phyloP scores from a whole-genome alignment of 2,797 vertebrate species.

The Amblyopsis hoosieri region DNA sequence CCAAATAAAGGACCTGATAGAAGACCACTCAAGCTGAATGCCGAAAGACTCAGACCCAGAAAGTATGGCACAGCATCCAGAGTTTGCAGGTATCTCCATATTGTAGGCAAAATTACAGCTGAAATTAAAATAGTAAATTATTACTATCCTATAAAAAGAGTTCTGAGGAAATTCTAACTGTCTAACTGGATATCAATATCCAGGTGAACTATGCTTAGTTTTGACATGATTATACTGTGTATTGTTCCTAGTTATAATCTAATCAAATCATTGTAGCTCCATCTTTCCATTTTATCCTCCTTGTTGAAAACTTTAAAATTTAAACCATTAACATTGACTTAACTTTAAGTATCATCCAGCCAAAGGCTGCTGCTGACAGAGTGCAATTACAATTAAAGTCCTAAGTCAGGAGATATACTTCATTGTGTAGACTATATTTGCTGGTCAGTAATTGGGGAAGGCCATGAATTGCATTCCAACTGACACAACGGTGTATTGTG shows the following conservation, averaged over 20 bases:
- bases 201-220: too few species aligned
- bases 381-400: constrained; percentile 26
- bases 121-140: constrained; percentile 21
- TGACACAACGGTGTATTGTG: constrained; percentile 5
- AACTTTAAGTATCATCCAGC: constrained; percentile 7
- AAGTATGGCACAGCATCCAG: constrained; percentile 82
- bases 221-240: not conserved
- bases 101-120: constrained; percentile 88
- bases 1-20: constrained; percentile 83
- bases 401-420: constrained; percentile 35
- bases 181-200: not conserved
- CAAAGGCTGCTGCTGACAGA: too few species aligned
- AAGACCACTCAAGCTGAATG: constrained; percentile 85
- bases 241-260: too few species aligned
- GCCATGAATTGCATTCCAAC: not conserved
- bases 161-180: not conserved
- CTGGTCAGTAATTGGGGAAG: not conserved
- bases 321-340: too few species aligned
- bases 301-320: too few species aligned
- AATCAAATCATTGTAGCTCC: too few species aligned
- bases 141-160: not conserved
- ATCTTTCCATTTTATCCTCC: too few species aligned
- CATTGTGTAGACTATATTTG: not conserved
- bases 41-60: constrained; percentile 82
- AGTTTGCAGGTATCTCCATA: constrained; percentile 85